Evolutionary conservation across 2,888 invertebrate genomes (phyloP).

Genomic region (Scaeva pyrastri): DNA sequence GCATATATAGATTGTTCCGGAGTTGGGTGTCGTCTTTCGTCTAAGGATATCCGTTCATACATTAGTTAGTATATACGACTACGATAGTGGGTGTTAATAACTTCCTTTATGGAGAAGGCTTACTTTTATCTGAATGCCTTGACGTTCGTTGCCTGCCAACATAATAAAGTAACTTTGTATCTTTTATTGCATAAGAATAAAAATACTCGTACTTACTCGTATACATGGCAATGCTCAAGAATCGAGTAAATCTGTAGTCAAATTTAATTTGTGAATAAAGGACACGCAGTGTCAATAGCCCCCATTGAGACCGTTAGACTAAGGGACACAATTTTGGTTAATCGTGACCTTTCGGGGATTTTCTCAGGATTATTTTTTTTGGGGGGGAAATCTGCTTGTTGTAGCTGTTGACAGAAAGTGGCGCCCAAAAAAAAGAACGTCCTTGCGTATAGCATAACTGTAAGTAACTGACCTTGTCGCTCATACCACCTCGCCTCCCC

Average conservation of each 20-base stretch:
- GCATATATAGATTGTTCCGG: constrained; percentile 30
- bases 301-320: neutral
- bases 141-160: neutral
- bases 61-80: neutral
- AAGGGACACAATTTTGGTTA: neutral
- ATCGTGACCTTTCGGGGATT: constrained; percentile 17
- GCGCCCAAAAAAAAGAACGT: neutral
- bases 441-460: neutral
- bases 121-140: constrained; percentile 8
- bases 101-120: constrained; percentile 19
- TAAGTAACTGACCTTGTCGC: neutral
- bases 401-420: neutral
- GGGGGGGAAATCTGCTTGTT: constrained; percentile 7
- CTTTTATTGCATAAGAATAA: neutral
- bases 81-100: constrained; percentile 28
- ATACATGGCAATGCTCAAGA: neutral
- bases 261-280: constrained; percentile 10
- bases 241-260: neutral
- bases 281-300: neutral
- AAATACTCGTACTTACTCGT: too few relatives aligned
- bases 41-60: neutral
- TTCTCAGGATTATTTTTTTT: constrained; percentile 23
- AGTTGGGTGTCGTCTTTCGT: neutral
- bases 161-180: constrained; percentile 8
- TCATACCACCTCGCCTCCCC: neutral